Conservation (phyloP, 2,113 vertebrate genomes). For the Pedetes capensis region DNA sequence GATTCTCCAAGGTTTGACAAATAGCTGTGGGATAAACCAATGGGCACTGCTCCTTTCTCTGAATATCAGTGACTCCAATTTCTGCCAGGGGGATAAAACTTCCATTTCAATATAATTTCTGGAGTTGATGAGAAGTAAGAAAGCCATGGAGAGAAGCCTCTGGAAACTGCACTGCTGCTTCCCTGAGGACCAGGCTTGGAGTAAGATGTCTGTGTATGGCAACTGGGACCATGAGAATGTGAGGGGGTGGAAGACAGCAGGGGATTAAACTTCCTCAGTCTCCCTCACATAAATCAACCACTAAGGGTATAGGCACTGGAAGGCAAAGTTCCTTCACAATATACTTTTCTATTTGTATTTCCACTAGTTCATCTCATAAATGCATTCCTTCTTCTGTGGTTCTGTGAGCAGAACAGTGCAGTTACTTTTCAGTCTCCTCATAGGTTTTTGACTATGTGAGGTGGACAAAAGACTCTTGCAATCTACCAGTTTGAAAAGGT, state of each 20-base stretch:
- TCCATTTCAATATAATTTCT: slow-evolving; percentile 26
- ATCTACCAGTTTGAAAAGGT: neutral
- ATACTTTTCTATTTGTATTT: slow-evolving; percentile 63
- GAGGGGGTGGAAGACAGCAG: neutral
- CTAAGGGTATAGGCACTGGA: slow-evolving; percentile 46
- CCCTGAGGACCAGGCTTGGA: neutral
- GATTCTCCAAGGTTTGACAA: slow-evolving; percentile 15
- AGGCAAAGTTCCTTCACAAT: slow-evolving; percentile 34
- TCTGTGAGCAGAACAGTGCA: slow-evolving; percentile 9
- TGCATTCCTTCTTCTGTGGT: slow-evolving; percentile 3
- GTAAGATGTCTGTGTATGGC: neutral
- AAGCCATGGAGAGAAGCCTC: neutral
- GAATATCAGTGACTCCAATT: slow-evolving; percentile 49
- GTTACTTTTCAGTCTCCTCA: slow-evolving; percentile 25
- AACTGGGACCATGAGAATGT: neutral
- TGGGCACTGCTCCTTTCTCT: neutral
- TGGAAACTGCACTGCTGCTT: neutral
- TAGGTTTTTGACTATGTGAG: neutral
- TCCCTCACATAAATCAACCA: slow-evolving; percentile 59
- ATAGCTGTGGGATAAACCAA: neutral
- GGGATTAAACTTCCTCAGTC: neutral
- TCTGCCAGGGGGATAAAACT: slow-evolving; percentile 43
- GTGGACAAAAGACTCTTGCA: neutral
- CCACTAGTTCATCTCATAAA: slow-evolving; percentile 61
- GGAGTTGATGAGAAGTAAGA: neutral